Conservation (phyloP, 2,888 invertebrate species). For the Germaria angustata region DNA sequence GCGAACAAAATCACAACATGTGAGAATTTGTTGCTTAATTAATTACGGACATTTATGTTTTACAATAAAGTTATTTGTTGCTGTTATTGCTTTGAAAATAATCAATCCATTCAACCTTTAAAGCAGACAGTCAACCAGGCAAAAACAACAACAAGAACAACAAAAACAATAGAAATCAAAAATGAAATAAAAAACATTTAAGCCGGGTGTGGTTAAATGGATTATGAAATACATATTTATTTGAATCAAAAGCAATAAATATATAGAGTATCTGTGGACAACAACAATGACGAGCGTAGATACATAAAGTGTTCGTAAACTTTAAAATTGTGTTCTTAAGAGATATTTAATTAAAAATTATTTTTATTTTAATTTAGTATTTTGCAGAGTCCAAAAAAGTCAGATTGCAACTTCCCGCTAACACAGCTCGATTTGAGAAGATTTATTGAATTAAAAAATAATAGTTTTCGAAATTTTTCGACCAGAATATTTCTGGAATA, state of each 20-base stretch:
- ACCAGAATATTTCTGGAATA: too few relatives aligned
- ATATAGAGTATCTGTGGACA: neutral
- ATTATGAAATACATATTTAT: slow-evolving; percentile 43
- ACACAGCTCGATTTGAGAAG: neutral
- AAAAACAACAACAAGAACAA: neutral
- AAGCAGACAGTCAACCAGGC: neutral
- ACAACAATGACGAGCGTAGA: slow-evolving; percentile 1
- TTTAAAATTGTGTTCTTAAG: too few relatives aligned
- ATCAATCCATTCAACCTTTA: slow-evolving; percentile 50
- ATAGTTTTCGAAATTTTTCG: too few relatives aligned
- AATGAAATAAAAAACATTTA: neutral
- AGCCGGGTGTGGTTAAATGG: slow-evolving; percentile 35
- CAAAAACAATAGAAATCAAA: neutral
- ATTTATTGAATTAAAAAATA: neutral
- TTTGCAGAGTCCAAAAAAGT: too few relatives aligned
- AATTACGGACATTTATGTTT: slow-evolving; percentile 48
- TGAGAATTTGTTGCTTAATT: slow-evolving; percentile 51
- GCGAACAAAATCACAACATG: slow-evolving; percentile 17
- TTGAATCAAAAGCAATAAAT: slow-evolving; percentile 7
- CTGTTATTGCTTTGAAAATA: slow-evolving; percentile 4
- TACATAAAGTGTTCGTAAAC: neutral
- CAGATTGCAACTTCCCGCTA: too few relatives aligned
- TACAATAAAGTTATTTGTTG: slow-evolving; percentile 1
- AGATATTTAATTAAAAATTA: too few relatives aligned
- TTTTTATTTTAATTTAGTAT: too few relatives aligned